Percentiles rank a stretch among this genome's conserved stretches.
Evolutionary conservation across 2,888 invertebrate species (phyloP).

Genomic region (Galeruca laticollis): DNA sequence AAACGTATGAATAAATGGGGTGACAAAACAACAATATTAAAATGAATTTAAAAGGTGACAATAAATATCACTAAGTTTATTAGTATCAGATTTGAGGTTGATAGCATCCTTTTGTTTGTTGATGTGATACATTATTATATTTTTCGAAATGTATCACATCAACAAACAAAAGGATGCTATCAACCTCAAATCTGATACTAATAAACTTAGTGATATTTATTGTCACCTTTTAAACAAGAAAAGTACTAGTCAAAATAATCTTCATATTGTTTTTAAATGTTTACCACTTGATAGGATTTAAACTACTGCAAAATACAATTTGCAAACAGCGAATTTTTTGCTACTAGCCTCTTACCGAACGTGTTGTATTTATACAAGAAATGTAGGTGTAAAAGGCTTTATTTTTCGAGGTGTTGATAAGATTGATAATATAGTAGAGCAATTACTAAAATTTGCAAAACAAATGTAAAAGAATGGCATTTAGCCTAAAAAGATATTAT

Average conservation of each 20-base stretch:
- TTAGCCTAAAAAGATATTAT: constrained; percentile 13
- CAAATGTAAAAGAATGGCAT: not conserved
- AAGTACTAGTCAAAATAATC: not conserved
- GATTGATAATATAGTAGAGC: not conserved
- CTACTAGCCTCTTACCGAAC: not conserved
- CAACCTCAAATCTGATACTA: no score
- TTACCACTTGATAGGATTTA: not conserved
- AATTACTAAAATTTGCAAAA: constrained; percentile 14
- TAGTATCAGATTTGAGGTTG: no score
- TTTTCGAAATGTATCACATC: no score
- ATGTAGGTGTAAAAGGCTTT: constrained; percentile 4
- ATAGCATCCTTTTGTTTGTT: no score
- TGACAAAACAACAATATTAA: no score
- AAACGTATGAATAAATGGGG: no score
- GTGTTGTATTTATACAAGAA: constrained; percentile 1
- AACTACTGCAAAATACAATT: not conserved
- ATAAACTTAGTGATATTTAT: not conserved
- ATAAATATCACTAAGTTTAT: no score
- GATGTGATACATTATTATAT: no score
- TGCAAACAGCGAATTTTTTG: not conserved
- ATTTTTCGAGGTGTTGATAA: not conserved
- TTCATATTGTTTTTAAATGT: not conserved
- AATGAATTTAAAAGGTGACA: no score
- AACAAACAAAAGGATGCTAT: no score
- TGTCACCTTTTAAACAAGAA: not conserved